Conservation (phyloP, 2,113 vertebrate genomes). For the Apus apus region DNA sequence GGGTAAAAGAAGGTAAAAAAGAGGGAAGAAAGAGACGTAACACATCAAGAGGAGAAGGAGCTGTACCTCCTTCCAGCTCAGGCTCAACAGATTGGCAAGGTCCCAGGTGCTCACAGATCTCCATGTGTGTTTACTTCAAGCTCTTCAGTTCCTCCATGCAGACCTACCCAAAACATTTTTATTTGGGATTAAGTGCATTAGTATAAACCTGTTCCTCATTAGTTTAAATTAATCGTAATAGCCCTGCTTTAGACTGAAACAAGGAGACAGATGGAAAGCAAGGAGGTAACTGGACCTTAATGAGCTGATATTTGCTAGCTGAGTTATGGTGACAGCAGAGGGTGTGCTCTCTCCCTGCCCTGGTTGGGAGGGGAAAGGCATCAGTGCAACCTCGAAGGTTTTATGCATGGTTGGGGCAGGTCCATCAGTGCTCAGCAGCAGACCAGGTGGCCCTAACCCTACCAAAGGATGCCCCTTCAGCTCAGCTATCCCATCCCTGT, state of each 20-base stretch:
- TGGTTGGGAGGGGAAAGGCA: neutral
- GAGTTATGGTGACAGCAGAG: fast-evolving
- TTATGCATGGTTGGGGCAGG: neutral
- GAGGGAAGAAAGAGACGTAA: neutral
- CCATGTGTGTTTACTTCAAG: neutral
- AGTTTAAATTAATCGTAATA: neutral
- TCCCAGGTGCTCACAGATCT: fast-evolving
- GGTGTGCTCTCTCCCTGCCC: neutral
- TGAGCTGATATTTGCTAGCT: neutral
- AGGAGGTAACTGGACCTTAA: neutral
- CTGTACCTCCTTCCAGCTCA: neutral
- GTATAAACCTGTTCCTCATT: neutral
- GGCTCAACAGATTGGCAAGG: neutral
- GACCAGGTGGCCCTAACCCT: fast-evolving
- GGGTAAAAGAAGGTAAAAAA: neutral
- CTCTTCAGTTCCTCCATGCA: neutral
- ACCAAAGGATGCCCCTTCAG: neutral
- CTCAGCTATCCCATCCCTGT: neutral
- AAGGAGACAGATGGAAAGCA: neutral
- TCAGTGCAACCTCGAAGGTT: neutral
- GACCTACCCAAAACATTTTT: neutral
- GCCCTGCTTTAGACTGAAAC: neutral
- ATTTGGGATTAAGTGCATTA: neutral
- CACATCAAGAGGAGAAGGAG: neutral
- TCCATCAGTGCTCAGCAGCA: neutral